Conservation (phyloP, 2,113 vertebrate species). For the human (Homo sapiens) region DNA sequence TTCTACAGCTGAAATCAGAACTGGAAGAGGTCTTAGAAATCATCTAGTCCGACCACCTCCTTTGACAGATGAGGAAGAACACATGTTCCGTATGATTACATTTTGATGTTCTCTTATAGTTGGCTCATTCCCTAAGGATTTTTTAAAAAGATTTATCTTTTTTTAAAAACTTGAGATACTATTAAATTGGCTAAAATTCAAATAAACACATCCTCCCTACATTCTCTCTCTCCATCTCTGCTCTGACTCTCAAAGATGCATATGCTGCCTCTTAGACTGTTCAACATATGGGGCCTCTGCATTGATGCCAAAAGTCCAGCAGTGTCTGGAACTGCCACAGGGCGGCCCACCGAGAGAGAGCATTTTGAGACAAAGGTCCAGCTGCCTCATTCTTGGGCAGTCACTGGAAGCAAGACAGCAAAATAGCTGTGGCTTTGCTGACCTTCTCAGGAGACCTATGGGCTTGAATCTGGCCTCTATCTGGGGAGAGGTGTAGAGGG, state of each 20-base stretch:
- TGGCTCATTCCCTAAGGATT: constrained; percentile 7
- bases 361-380: not conserved
- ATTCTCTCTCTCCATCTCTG: constrained; percentile 7
- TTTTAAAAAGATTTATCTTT: not conserved
- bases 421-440: not conserved
- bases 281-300: not conserved
- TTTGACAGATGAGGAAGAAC: constrained; percentile 41
- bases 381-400: not conserved
- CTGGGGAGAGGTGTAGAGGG: not conserved
- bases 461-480: not conserved
- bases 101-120: constrained; percentile 35
- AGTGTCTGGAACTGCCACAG: not conserved
- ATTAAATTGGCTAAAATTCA: constrained; percentile 56
- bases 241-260: constrained; percentile 18
- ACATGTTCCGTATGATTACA: constrained; percentile 13
- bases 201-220: constrained; percentile 45
- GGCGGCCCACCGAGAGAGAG: not conserved
- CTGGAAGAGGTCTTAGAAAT: constrained; percentile 34
- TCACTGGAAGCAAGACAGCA: not conserved
- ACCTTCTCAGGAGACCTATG: not conserved
- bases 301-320: not conserved
- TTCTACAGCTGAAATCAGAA: not conserved
- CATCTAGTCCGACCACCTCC: not conserved
- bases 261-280: not conserved
- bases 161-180: not conserved